Base-by-base conservation (phyloP, 2,888 invertebrate genomes). In the Eupithecia exiguata region DNA sequence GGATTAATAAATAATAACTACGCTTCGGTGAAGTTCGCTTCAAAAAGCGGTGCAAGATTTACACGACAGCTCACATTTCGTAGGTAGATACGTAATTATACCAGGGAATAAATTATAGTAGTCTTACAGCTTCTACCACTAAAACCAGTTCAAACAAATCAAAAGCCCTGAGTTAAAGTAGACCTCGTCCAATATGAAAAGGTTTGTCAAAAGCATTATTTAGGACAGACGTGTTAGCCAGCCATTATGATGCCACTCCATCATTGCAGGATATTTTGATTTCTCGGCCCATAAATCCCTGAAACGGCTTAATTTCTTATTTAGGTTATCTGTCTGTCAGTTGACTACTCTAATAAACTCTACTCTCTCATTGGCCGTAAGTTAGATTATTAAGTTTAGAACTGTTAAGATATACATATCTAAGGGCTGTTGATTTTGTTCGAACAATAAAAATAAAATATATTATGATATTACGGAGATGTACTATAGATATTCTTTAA, bases 11-110 rank as follows among this genome's bases (percentile, higher is more conserved):
- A 82, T 88, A 53, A 53, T 58, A 58, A 58, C 83, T 46, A 46
- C 86, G 87, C 85, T 86, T 83, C 85, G 84, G 87, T 87, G 85
- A 88, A 88, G 89, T 89, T 91, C 88, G 88, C 86, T 89, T 90
- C 88, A 92, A 92, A 92, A 92, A 92, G 89, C 91, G 89, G 89
- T 89, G 91, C 90, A 91, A 92, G 92, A 92, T 93, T 93, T 92
- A 93, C 93, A 89, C 89, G 92, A 91, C 90, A 90, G 91, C 90
- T 90, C 91, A 88, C 90, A 90, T 91, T 91, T 91, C 87, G 91
- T 89, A 88, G 88, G 86, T 76, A 76, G 68, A 70, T 91, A 92
- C 91, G 91, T 93, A 93, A 93, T 93, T 93, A 93, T 91, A 86
- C 87, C 88, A 89, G 84, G 30, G 63, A 21, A 68, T 46, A 65